phyloP scores from a whole-genome alignment of 2,797 vertebrate species.

The Limnodromus scolopaceus region DNA sequence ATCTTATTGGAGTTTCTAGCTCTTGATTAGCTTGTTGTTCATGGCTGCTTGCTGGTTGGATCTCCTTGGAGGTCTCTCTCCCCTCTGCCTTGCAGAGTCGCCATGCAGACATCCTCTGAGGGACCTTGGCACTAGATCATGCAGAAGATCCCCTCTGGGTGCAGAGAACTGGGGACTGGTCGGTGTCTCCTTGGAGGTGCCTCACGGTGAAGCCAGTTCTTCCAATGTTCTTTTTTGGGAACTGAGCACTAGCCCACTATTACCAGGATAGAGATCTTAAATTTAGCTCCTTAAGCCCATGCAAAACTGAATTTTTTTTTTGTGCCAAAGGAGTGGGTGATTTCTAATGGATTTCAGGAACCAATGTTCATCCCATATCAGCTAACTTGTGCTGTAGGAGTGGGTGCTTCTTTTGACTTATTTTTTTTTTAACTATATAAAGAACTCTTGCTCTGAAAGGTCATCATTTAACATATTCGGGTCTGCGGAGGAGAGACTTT shows the following conservation, averaged over 20 bases:
- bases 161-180: not conserved
- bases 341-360: not conserved
- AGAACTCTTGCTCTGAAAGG: conserved; percentile 41
- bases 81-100: not conserved
- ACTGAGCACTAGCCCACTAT: not conserved
- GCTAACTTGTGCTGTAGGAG: not conserved
- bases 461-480: not conserved
- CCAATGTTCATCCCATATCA: not conserved
- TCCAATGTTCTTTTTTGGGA: not conserved
- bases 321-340: not conserved
- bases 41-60: not conserved
- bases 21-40: not conserved
- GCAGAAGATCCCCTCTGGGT: not conserved
- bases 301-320: not conserved
- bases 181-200: not conserved
- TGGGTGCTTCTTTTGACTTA: not conserved
- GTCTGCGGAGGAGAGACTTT: not conserved
- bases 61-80: not conserved
- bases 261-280: not conserved
- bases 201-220: not conserved
- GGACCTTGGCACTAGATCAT: not conserved
- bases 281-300: not conserved
- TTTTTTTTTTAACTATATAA: not conserved
- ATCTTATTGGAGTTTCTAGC: not conserved
- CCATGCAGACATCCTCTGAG: not conserved